Conservation (phyloP, 2,113 vertebrate species). For the Grallaria varia region DNA sequence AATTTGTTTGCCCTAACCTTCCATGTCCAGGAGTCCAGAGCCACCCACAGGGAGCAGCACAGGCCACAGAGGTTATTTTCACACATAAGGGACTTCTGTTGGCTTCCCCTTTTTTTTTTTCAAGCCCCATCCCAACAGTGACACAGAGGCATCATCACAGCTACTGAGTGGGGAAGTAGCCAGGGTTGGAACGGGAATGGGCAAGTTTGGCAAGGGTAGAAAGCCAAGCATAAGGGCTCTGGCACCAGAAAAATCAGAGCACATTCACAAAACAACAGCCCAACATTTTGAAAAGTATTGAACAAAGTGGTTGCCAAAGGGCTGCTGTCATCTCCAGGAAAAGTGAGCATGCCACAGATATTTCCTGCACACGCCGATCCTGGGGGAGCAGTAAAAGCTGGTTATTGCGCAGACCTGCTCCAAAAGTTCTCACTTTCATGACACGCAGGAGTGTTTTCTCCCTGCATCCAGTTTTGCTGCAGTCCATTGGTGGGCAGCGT, state of each 20-base stretch:
- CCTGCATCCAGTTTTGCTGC: slow-evolving; percentile 31
- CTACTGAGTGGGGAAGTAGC: not conserved
- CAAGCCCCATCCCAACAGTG: not conserved
- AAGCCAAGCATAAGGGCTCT: not conserved
- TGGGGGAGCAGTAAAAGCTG: slow-evolving; percentile 39
- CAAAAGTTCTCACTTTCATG: slow-evolving; percentile 48
- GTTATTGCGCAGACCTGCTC: slow-evolving; percentile 54
- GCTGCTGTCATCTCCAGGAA: slow-evolving; percentile 63
- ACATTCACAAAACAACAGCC: slow-evolving; percentile 2
- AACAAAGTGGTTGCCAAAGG: slow-evolving; percentile 37
- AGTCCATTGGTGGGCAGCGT: slow-evolving; percentile 48
- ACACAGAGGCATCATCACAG: not conserved
- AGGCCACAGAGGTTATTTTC: not conserved
- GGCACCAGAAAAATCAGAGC: not conserved
- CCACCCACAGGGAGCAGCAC: not conserved
- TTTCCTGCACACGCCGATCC: slow-evolving; percentile 45
- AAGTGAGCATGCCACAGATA: slow-evolving; percentile 65
- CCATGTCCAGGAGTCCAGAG: not conserved
- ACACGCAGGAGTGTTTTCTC: slow-evolving; percentile 33
- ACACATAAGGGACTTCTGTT: not conserved
- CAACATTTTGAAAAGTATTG: not conserved
- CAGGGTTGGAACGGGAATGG: not conserved
- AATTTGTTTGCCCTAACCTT: not conserved
- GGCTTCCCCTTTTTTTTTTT: not conserved
- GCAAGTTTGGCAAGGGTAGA: not conserved